A percentile compares a stretch with the other conserved stretches of the same genome.
Evolutionary conservation across 2,113 vertebrate genomes (phyloP).

Genomic region (Thermophis baileyi): DNA sequence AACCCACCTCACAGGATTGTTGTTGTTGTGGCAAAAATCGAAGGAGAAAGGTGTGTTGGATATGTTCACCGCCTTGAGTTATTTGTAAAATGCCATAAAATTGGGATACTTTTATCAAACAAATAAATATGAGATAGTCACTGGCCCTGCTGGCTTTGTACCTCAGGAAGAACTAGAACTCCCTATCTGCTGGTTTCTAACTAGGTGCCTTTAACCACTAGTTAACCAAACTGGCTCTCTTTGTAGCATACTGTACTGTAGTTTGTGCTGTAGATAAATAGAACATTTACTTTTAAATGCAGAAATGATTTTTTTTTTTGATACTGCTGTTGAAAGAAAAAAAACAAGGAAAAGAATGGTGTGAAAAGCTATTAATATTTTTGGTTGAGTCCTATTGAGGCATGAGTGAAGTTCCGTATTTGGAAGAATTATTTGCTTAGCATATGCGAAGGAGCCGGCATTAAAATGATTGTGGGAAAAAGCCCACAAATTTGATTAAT

Average conservation of each 20-base stretch:
- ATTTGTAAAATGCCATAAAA: too few relatives aligned
- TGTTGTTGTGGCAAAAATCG: too few relatives aligned
- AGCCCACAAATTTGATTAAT: background rate
- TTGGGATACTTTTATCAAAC: too few relatives aligned
- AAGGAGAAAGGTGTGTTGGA: too few relatives aligned
- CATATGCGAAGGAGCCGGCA: background rate
- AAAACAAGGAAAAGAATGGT: background rate
- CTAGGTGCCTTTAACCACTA: background rate
- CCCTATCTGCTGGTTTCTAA: background rate
- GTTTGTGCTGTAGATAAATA: background rate
- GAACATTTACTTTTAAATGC: background rate
- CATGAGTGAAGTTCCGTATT: background rate
- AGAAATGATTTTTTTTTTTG: background rate
- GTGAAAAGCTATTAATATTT: background rate
- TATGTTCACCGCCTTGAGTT: too few relatives aligned
- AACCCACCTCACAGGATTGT: too few relatives aligned
- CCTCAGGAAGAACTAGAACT: background rate
- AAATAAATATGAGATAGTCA: background rate
- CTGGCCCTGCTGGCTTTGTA: background rate
- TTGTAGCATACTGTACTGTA: background rate
- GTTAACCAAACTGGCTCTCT: background rate
- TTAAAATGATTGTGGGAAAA: background rate
- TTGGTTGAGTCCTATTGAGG: background rate
- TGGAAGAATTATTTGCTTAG: background rate
- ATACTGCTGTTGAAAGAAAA: background rate